Percentiles rank a stretch among this genome's conserved stretches.
phyloP scores from a whole-genome alignment of 2,888 invertebrate genomes.

The Philopedon plagiatum region DNA sequence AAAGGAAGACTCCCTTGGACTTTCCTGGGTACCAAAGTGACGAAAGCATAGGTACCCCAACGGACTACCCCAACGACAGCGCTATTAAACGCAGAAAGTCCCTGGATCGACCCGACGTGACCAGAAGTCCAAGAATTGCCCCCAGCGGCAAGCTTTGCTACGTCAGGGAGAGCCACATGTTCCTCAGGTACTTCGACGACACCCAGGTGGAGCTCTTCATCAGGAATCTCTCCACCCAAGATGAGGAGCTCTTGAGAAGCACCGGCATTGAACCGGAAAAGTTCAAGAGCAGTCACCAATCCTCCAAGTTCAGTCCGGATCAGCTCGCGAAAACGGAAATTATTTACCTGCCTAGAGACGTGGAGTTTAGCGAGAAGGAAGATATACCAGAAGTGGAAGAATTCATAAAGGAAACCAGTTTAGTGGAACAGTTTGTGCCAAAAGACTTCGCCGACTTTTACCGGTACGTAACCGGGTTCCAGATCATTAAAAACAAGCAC shows the following conservation, averaged over 20 bases:
- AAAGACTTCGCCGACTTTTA: conserved; percentile 59
- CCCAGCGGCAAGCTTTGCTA: conserved; percentile 59
- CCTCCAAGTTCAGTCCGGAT: conserved; percentile 28
- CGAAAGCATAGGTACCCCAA: neutral
- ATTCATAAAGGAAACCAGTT: conserved; percentile 58
- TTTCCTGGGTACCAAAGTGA: conserved; percentile 16
- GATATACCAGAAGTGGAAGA: conserved; percentile 55
- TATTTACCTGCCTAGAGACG: conserved; percentile 51
- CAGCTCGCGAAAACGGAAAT: conserved; percentile 50
- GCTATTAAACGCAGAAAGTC: conserved; percentile 35
- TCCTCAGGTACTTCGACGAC: conserved; percentile 58
- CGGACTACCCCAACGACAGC: conserved; percentile 9
- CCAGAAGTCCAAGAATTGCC: conserved; percentile 35
- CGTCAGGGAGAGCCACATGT: conserved; percentile 53
- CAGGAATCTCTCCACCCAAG: conserved; percentile 46
- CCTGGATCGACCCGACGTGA: conserved; percentile 37
- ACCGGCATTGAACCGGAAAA: conserved; percentile 24
- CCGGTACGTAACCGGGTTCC: conserved; percentile 61
- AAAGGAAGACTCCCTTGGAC: conserved; percentile 20
- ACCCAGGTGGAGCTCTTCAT: conserved; percentile 56
- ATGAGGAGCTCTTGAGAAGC: conserved; percentile 39
- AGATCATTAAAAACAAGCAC: conserved; percentile 58
- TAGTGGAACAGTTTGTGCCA: conserved; percentile 56
- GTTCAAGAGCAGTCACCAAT: conserved; percentile 24
- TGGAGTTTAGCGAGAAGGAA: conserved; percentile 55